Percentiles rank a stretch among this genome's conserved stretches.
Conservation (phyloP, 1,140 invertebrate genomes). For the Phocides pigmalion region DNA sequence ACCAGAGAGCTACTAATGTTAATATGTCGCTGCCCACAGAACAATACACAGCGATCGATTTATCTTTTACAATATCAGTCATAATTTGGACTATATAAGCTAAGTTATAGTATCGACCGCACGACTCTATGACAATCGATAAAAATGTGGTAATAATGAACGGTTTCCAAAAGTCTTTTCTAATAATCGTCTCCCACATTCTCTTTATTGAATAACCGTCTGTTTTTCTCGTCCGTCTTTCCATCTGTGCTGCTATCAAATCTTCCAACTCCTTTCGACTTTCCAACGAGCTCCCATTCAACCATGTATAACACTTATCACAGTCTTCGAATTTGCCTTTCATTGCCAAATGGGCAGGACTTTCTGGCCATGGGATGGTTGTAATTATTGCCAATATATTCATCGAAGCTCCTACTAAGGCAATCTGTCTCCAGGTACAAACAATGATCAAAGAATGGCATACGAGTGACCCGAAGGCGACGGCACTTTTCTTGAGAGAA, state of each 20-base stretch:
- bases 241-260: slow-evolving; percentile 4
- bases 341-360: slow-evolving; percentile 41
- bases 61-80: slow-evolving; percentile 42
- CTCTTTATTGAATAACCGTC: slow-evolving; percentile 15
- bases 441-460: slow-evolving; percentile 37
- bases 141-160: slow-evolving; percentile 43
- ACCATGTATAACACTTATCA: not conserved
- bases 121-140: slow-evolving; percentile 45
- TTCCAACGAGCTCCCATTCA: slow-evolving; percentile 3
- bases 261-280: slow-evolving; percentile 7
- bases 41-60: slow-evolving; percentile 47
- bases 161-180: slow-evolving; percentile 48
- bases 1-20: slow-evolving; percentile 39
- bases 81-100: slow-evolving; percentile 53
- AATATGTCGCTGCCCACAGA: slow-evolving; percentile 47
- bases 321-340: slow-evolving; percentile 38
- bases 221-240: not conserved
- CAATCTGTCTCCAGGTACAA: slow-evolving; percentile 43
- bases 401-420: slow-evolving; percentile 15
- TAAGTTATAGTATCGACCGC: slow-evolving; percentile 48
- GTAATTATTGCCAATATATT: slow-evolving; percentile 30
- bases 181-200: slow-evolving; percentile 18
- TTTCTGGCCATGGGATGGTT: slow-evolving; percentile 45
- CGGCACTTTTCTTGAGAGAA: slow-evolving; percentile 38
- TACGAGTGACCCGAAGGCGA: slow-evolving; percentile 33